Base-by-base conservation (phyloP, 2,113 vertebrate genomes). In the Dermatemys mawii region DNA sequence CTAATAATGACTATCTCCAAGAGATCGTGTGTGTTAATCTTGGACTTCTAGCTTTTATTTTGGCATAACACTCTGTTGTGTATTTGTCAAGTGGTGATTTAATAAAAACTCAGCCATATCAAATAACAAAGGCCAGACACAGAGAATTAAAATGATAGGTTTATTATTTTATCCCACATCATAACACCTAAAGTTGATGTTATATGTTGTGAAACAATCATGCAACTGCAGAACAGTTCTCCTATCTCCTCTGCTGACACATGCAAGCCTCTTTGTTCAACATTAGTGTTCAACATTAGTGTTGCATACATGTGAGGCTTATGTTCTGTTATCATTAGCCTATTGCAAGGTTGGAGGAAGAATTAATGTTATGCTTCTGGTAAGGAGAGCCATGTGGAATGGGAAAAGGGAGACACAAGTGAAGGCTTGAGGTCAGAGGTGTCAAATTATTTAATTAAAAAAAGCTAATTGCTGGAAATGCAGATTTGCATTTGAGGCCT, bases 51-150 rank as follows among this genome's bases (percentile, higher is more conserved):
- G 7, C 67, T 92, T 80, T 96, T 89, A 22, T 82, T 84, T 38
- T 83, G n/a, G 51, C 3, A 0, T 1, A 2, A 51, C 48, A 17
- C 49, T 22, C 83, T 90, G 8, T 22, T 76, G 38, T 86, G 1
- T 63, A 5, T n/a, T 92, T 93, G 83, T 92, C 89, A 93, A 75
- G 38, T 82, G 87, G 88, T 54, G 84, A 75, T 84, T 79, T 87
- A 92, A 75, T 85, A 70, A 95, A 92, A 93, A 0, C 60, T 88
- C 32, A 86, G 19, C 86, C 86, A 84, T 87, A 70, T 63, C 63
- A 54, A 35, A 78, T 41, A 81, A 51, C 57, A 81, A 54, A 86
- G 44, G 81, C 81, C 44, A 89, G 85, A 41, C 84, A 48, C 21
- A 49, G 38, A 84, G 19, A 87, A 96, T 94, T 95, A 50, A 86